Evolutionary conservation across 2,888 invertebrate species (phyloP).

Genomic region (Drosophila algonquin): DNA sequence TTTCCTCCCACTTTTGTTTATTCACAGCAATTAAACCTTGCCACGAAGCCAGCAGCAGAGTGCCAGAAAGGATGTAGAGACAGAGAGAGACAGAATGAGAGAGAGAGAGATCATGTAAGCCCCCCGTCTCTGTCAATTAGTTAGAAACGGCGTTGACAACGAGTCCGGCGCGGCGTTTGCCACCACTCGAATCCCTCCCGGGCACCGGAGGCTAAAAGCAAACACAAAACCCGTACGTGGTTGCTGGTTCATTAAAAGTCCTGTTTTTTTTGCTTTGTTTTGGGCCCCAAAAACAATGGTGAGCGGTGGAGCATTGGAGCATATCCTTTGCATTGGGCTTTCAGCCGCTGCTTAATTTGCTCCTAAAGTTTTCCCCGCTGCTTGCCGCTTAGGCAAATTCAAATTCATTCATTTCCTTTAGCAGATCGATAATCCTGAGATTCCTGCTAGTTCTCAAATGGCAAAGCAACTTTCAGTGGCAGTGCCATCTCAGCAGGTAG

Average conservation of each 20-base stretch:
- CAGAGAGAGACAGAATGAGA: not conserved
- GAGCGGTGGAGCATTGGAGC: constrained; percentile 12
- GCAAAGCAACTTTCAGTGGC: not conserved
- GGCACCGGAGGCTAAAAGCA: constrained; percentile 31
- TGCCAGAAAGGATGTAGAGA: not conserved
- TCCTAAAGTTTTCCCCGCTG: not conserved
- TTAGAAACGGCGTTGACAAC: constrained; percentile 58
- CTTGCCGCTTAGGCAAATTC: constrained; percentile 26
- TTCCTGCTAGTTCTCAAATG: constrained; percentile 21
- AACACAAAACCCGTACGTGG: constrained; percentile 10
- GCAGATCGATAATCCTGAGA: constrained; percentile 29
- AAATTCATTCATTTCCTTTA: constrained; percentile 7
- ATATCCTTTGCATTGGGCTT: not conserved
- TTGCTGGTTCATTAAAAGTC: constrained; percentile 66
- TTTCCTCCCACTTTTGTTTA: constrained; percentile 23
- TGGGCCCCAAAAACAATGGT: constrained; percentile 41
- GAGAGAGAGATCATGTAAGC: constrained; percentile 39
- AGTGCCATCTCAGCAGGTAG: not conserved
- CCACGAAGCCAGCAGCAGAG: constrained; percentile 23
- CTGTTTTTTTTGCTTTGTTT: constrained; percentile 26
- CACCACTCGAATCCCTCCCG: constrained; percentile 32
- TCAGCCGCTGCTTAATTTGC: constrained; percentile 1
- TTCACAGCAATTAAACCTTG: constrained; percentile 69
- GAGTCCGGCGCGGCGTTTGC: too few species aligned
- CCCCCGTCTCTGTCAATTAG: constrained; percentile 60